Evolutionary conservation across 2,888 invertebrate genomes (phyloP).

Genomic region (Acronicta alni): DNA sequence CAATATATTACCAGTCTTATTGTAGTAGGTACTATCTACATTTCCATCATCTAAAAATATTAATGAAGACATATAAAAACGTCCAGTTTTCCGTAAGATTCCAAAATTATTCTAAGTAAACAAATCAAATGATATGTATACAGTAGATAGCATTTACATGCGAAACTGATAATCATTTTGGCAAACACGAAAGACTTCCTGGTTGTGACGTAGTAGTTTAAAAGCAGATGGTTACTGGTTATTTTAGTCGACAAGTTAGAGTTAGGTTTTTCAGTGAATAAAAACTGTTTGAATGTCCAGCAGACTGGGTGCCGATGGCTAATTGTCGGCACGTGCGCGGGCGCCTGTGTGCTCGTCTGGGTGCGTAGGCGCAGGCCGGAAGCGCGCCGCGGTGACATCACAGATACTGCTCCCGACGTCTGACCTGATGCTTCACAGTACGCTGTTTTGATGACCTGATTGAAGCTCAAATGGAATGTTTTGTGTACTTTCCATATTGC

Average conservation of each 20-base stretch:
- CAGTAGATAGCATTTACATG: slow-evolving; percentile 42
- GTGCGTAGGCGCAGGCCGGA: slow-evolving; percentile 61
- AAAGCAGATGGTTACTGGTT: slow-evolving; percentile 24
- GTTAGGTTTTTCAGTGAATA: slow-evolving; percentile 8
- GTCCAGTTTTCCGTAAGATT: neutral
- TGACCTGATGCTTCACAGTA: slow-evolving; percentile 52
- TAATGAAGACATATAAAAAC: neutral
- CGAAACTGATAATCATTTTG: slow-evolving; percentile 53
- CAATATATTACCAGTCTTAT: too few species aligned
- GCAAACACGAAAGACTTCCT: slow-evolving; percentile 53
- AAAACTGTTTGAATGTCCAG: slow-evolving; percentile 28
- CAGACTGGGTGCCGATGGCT: slow-evolving; percentile 49
- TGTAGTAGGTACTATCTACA: too few species aligned
- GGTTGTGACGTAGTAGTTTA: slow-evolving; percentile 44
- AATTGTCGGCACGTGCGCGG: slow-evolving; percentile 48
- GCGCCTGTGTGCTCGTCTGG: slow-evolving; percentile 38
- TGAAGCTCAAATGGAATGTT: slow-evolving; percentile 24
- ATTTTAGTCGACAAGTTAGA: neutral
- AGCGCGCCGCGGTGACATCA: slow-evolving; percentile 69
- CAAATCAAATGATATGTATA: slow-evolving; percentile 35
- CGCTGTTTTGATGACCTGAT: slow-evolving; percentile 44
- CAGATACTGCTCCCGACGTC: slow-evolving; percentile 60
- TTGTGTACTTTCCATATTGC: neutral
- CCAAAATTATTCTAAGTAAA: slow-evolving; percentile 14
- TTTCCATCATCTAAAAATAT: too few species aligned